Percentiles rank a stretch among this genome's conserved stretches.
Conservation (phyloP, 2,113 vertebrate species). For the Reinhardtius hippoglossoides region DNA sequence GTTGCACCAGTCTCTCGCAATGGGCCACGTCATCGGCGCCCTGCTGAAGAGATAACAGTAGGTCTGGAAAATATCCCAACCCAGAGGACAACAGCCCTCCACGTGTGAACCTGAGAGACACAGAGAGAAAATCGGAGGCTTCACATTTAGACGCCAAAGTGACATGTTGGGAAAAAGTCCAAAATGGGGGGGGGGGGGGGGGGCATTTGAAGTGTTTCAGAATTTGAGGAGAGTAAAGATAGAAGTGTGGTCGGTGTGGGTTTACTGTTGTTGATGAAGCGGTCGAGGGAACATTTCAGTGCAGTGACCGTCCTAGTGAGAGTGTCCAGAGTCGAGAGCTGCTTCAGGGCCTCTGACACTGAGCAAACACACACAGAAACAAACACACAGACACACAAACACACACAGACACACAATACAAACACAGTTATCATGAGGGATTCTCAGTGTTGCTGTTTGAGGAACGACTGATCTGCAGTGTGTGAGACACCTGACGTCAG, state of each 20-base stretch:
- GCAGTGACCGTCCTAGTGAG: conserved; percentile 17
- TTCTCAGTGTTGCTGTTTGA: too few species aligned
- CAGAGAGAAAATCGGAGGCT: background rate
- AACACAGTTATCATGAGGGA: background rate
- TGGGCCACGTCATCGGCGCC: conserved; percentile 3
- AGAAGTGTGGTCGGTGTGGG: background rate
- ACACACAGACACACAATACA: background rate
- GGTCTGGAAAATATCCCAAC: background rate
- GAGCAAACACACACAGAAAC: conserved; percentile 19
- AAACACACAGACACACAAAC: background rate
- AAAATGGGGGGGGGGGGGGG: too few species aligned
- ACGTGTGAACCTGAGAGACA: background rate
- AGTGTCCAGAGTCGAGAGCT: conserved; percentile 54
- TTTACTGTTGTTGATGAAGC: conserved; percentile 58
- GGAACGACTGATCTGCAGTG: background rate
- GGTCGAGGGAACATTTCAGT: conserved; percentile 61
- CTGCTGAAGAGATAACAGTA: conserved; percentile 59
- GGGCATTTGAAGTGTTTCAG: too few species aligned
- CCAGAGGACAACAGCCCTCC: conserved; percentile 53
- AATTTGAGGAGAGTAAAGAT: background rate
- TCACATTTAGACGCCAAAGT: too few species aligned
- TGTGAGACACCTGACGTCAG: conserved; percentile 59
- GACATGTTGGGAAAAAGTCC: too few species aligned
- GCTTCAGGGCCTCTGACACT: conserved; percentile 65
- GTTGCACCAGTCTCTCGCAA: conserved; percentile 63